Evolutionary conservation across 1,140 invertebrate species (phyloP), one percentile per base, ranked within the genome.

Genomic region (Drosophila watanabei): DNA sequence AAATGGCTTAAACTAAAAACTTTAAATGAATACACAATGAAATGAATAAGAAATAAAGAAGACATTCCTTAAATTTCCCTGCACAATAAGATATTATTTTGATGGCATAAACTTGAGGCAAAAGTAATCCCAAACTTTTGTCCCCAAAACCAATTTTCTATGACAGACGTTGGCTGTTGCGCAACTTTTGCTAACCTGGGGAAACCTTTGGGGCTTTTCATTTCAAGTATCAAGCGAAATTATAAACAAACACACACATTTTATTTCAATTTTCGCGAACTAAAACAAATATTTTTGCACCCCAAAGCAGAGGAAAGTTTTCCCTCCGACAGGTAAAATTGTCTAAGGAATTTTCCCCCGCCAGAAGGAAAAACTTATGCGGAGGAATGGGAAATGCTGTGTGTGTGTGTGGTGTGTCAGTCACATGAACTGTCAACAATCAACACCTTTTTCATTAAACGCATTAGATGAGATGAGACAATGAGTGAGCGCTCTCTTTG

Each of bases 391-490:
- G 30, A 20, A 58, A 62, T 61, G 45, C 20, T 57, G 49, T 51
- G 68, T 18, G 18, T 28, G 57, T 37, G 32, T 24, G 24, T 70
- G 52, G 32, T 24, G 24, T 70, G 52, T 73, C 68, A 73, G 54
- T 30, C 68, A 72, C 79, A 66, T 72, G 51, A 75, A 75, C 84
- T 78, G 85, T 89, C 85, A 90, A 86, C 86, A 90, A 90, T 90
- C 86, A 90, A 90, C 86, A 90, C 86, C 82, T 90, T 90, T 90
- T 90, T 90, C 86, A 90, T 90, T 90, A 90, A 90, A 82, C 82
- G 86, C 86, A 90, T 90, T 90, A 90, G 86, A 79, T 78, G 85
- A 77, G 84, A 72, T 88, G 75, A 64, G 73, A 78, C 75, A 79
- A 78, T 61, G 75, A 79, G 73, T 54, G 61, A 70, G 56, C 57